phyloP scores from a whole-genome alignment of 2,113 vertebrate genomes.

The Coracopsis vasa region DNA sequence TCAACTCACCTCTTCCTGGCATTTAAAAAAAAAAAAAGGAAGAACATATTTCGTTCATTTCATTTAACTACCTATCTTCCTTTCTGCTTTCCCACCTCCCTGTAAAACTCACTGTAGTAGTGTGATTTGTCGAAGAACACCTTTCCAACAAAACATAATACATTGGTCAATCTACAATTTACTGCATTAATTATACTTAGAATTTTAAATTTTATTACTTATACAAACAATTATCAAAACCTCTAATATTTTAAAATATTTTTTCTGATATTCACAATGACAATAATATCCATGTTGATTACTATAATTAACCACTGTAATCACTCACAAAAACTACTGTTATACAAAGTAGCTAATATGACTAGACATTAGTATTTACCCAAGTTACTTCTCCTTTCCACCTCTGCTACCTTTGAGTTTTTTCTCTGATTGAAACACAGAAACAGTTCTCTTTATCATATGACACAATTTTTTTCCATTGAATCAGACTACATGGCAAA shows the following conservation, averaged over 20 bases:
- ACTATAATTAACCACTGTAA: background rate
- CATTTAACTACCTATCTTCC: accelerated
- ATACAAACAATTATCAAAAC: background rate
- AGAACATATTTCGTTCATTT: background rate
- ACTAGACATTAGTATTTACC: background rate
- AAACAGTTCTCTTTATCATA: background rate
- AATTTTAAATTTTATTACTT: background rate
- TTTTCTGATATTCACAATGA: background rate
- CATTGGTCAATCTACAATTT: background rate
- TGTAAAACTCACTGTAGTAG: background rate
- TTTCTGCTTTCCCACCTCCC: background rate
- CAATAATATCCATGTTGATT: background rate
- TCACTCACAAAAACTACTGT: background rate
- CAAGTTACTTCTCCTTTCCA: background rate
- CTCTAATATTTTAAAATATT: background rate
- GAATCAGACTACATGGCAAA: background rate
- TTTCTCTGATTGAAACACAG: background rate
- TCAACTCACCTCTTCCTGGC: background rate
- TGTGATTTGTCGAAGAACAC: background rate
- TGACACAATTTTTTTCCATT: background rate
- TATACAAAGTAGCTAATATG: background rate
- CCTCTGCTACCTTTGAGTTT: background rate
- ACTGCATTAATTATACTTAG: background rate
- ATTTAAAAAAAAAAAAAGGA: background rate
- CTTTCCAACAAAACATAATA: background rate